phyloP scores from a whole-genome alignment of 2,888 invertebrate species.

The Macrophya alboannulata region DNA sequence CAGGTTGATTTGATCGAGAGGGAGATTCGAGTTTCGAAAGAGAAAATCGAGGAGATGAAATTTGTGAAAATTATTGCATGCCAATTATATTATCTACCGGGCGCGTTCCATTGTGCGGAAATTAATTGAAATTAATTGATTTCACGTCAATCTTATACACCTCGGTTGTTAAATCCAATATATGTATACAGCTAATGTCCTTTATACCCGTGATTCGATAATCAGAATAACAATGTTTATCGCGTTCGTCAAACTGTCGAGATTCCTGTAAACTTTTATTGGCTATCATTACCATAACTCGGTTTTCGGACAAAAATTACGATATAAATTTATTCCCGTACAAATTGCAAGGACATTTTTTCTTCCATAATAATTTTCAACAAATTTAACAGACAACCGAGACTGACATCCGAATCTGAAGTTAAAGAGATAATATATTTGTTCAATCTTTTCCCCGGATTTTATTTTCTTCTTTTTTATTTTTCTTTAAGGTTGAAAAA shows the following conservation, averaged over 20 bases:
- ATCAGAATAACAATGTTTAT: conserved; percentile 6
- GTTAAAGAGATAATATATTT: background rate
- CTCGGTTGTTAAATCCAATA: conserved; percentile 13
- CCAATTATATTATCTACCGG: conserved; percentile 26
- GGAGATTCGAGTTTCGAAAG: background rate
- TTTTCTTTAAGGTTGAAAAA: background rate
- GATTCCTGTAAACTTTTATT: background rate
- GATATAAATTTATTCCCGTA: background rate
- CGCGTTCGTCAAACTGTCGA: background rate
- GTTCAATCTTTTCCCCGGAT: background rate
- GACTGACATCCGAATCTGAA: background rate
- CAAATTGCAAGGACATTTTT: background rate
- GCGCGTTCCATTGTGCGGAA: conserved; percentile 39
- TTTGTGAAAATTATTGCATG: conserved; percentile 45
- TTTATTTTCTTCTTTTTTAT: background rate
- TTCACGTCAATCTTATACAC: conserved; percentile 50
- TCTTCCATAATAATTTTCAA: background rate
- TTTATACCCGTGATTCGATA: conserved; percentile 12
- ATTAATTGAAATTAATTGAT: conserved; percentile 54
- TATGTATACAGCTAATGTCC: background rate
- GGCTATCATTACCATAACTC: background rate
- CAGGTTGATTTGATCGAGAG: conserved; percentile 34
- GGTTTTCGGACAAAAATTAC: background rate
- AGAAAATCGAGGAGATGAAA: background rate
- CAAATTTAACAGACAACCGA: background rate